Evolutionary conservation across 2,888 invertebrate species (phyloP), one percentile per base, ranked within the genome.

Genomic region (Sesia bembeciformis): DNA sequence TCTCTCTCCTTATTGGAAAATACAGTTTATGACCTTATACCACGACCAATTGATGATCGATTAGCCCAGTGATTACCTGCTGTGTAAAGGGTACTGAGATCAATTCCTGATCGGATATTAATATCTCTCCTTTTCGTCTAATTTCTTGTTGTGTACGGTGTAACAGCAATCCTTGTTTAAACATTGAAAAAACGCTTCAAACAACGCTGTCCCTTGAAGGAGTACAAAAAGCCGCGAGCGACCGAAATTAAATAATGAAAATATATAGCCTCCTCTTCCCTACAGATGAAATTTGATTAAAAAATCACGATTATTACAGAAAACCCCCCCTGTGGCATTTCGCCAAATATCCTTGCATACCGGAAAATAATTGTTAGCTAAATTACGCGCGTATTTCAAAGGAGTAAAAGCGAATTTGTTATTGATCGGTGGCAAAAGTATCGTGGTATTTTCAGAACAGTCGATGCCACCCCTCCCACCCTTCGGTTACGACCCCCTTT

Each of bases 201-300:
- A 84, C 77, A 70, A 61, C 67, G 72, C 70, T 80, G 82, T 87
- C 87, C 84, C 84, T 83, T 79, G 69, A 84, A 87, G 86, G 78
- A 83, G 79, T 78, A 70, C 70, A 75, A 81, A 78, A 82, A 81
- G 79, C 81, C 78, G 68, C 81, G 75, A 80, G 76, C 80, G 68
- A 78, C 81, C 81, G 81, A 88, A 89, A 89, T 89, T 88, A 88
- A 88, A 89, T 89, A 88, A 88, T 88, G 88, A 87, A 88, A 88
- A 89, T 87, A 88, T 88, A 88, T 86, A 84, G 82, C 84, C 82
- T 74, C 76, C 84, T 85, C 85, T 84, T 83, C 84, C 86, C 85
- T 84, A 82, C 86, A 82, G 88, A 85, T 86, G 88, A 90, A 90
- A 90, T 90, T 90, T 90, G 90, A 90, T 90, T 90, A 90, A 90